Conservation (phyloP, 2,888 invertebrate species). For the Tridacna gigas region DNA sequence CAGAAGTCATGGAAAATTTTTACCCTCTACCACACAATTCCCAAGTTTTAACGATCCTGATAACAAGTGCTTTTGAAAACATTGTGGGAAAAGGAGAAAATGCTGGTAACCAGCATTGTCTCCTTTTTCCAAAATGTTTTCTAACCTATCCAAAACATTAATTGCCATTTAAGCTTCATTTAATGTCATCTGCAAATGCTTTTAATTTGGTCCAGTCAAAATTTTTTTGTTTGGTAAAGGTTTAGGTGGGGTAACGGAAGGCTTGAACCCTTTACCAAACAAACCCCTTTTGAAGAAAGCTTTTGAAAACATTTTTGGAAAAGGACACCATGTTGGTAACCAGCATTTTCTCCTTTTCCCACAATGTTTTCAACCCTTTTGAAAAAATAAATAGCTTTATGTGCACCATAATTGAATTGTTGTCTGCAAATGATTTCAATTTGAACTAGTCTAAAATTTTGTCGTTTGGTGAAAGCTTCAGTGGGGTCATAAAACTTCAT, state of each 20-base stretch:
- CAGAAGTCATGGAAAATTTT: no score
- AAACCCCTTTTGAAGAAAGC: neutral
- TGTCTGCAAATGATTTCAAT: neutral
- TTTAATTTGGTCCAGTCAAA: neutral
- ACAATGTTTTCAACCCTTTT: neutral
- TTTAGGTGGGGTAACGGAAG: neutral
- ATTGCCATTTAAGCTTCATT: neutral
- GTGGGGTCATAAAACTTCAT: no score
- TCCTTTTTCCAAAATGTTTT: no score
- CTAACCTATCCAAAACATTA: no score
- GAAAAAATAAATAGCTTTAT: no score
- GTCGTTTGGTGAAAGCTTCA: no score
- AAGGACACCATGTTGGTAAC: neutral
- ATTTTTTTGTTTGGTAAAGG: neutral
- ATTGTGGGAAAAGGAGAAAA: no score
- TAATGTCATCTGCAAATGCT: neutral
- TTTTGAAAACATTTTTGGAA: neutral
- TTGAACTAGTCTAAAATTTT: constrained; percentile 1
- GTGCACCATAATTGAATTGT: neutral
- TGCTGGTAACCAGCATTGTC: no score
- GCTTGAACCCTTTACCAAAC: neutral
- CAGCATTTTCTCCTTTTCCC: neutral
- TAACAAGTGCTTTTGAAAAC: no score
- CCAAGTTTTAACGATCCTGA: no score
- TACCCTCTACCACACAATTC: no score